Base-by-base conservation (phyloP, 2,797 vertebrate species). In the Philypnodon macrostomus region DNA sequence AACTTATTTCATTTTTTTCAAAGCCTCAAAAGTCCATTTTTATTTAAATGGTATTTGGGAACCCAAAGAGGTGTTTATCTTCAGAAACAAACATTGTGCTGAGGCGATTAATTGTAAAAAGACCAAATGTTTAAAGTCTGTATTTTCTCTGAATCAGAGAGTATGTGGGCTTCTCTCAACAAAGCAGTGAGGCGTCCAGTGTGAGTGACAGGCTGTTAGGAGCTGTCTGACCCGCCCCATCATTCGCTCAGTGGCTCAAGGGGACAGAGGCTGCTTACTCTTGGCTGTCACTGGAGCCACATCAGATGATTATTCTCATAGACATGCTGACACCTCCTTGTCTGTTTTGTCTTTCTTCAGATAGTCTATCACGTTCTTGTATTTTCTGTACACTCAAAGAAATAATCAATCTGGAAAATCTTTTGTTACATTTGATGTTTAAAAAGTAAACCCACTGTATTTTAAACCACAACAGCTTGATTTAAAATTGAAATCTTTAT, bases 141-240 rank as follows among this genome's bases (percentile, higher is more conserved):
- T 2, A 1, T 36, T 12, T 45, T 24, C 40, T 19, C 39, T 42
- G 33, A 24, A 58, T 42, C 5, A n/a, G 31, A 51, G 14, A 38
- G 48, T 54, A 46, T 59, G 48, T 64, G 52, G 49, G 47, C 53
- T 61, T 42, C 51, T 65, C 13, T 38, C 47, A 70, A 73, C 40
- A 40, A 67, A 46, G 51, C 49, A 47, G 24, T 47, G 58, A 47
- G 53, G 49, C 52, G 39, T 35, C 47, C 40, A 12, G 46, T 51
- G 17, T 12, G 80, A 84, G 47, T 79, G 82, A 80, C 80, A 70
- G 58, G 67, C 70, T 62, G 56, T 79, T 78, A 64, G 56, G 49
- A 83, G 63, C 75, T 80, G 78, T 81, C 77, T 62, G 56, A 57
- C 47, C 56, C 53, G 36, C 49, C 61, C 46, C 73, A 66, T 40